Base-by-base conservation (phyloP, 2,888 invertebrate species). In the Boloria selene region DNA sequence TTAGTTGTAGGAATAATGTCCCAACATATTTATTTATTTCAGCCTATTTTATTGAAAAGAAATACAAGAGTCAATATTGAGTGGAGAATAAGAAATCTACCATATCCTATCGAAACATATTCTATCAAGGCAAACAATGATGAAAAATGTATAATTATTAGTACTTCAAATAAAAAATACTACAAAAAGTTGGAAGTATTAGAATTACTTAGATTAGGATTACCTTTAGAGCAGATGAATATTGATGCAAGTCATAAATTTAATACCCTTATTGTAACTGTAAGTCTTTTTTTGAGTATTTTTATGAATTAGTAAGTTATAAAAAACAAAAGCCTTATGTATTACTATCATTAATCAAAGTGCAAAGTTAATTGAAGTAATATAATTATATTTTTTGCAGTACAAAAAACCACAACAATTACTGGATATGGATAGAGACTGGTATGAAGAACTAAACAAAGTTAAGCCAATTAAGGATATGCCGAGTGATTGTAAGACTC, bases 91-190 rank as follows among this genome's bases (percentile, higher is more conserved):
- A 93, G 96, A 70, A 97, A 97, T 84, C 83, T 97, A 17, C 94
- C 95, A 0, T 97, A 96, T 84, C 93, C 96, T 0, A 88, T 95
- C 69, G 94, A 95, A 72, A 94, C 94, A 0, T 97, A 96, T 81
- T 93, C 94, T 2, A 94, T 97, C 2, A 93, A 92, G 61, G 95
- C 94, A 0, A 94, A 95, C 69, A 85, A 92, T 70, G 94, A 95
- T 61, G 93, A 94, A 50, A 94, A 93, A 68, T 91, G 90, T 65
- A 94, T 97, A 61, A 87, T 94, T 26, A 93, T 97, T 4, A 93
- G 95, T 65, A 97, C 97, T 13, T 94, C 93, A 4, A 97, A 97
- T 82, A 97, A 96, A 79, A 97, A 97, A 74, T 97, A 96, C 85
- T 97, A 93, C 77, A 97, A 97, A 78, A 94, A 94, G 73, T 87